Evolutionary conservation across 2,888 invertebrate species (phyloP).

Genomic region (Sphaerophoria rueppellii): DNA sequence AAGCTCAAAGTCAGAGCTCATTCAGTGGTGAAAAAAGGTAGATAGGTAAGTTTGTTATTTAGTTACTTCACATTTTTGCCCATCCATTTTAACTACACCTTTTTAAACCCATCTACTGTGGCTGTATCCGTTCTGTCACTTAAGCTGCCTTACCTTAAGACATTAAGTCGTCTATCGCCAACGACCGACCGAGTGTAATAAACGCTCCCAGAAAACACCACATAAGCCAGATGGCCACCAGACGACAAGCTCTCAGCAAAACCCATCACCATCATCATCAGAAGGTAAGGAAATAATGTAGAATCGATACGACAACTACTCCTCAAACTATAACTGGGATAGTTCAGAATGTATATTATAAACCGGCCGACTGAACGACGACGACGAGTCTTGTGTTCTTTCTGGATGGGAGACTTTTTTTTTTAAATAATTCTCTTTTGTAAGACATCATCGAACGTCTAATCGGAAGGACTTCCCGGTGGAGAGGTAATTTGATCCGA

Average conservation of each 20-base stretch:
- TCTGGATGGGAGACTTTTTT: background rate
- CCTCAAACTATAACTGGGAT: too few relatives aligned
- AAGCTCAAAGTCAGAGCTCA: too few relatives aligned
- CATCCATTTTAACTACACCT: too few relatives aligned
- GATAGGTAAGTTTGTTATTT: too few relatives aligned
- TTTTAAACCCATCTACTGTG: background rate
- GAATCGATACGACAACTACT: too few relatives aligned
- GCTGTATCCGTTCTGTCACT: constrained; percentile 24
- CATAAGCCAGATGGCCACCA: background rate
- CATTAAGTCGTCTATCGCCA: constrained; percentile 44
- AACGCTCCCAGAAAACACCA: constrained; percentile 28
- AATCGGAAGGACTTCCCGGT: constrained; percentile 50
- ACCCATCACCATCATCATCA: constrained; percentile 2
- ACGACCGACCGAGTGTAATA: constrained; percentile 16
- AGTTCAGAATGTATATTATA: too few relatives aligned
- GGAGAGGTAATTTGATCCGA: constrained; percentile 56
- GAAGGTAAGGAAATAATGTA: constrained; percentile 3
- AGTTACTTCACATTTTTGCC: too few relatives aligned
- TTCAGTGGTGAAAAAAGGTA: too few relatives aligned
- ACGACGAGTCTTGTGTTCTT: background rate
- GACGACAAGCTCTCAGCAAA: constrained; percentile 15
- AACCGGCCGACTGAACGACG: too few relatives aligned
- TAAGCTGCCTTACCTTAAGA: constrained; percentile 37
- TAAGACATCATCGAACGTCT: constrained; percentile 8
- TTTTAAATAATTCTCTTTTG: background rate